phyloP scores from a whole-genome alignment of 2,113 vertebrate species.

The Datnioides undecimradiatus region DNA sequence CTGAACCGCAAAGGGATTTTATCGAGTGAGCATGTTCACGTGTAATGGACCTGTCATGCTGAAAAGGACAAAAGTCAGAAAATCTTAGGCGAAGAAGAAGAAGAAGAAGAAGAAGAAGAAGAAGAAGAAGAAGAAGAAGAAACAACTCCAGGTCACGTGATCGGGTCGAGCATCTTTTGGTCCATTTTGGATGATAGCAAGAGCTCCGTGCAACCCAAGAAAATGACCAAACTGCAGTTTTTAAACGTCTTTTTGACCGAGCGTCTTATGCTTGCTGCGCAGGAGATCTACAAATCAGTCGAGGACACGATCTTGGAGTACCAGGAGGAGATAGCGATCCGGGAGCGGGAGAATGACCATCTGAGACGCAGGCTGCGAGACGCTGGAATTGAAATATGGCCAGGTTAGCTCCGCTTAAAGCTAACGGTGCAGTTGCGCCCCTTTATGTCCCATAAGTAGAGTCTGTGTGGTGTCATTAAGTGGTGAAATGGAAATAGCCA shows the following conservation, averaged over 20 bases:
- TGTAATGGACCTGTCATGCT: no score
- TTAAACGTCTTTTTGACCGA: constrained; percentile 83
- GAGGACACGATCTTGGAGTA: constrained; percentile 84
- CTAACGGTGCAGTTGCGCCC: constrained; percentile 26
- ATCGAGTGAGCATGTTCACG: no score
- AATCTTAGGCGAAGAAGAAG: background rate
- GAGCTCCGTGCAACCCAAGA: constrained; percentile 45
- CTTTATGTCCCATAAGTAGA: background rate
- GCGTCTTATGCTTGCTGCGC: constrained; percentile 83
- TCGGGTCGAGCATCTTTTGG: constrained; percentile 70
- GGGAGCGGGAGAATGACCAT: constrained; percentile 84
- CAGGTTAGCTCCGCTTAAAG: constrained; percentile 77
- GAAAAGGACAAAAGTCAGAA: no score
- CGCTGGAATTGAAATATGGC: constrained; percentile 83
- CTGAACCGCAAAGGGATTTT: no score
- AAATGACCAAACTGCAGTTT: constrained; percentile 84
- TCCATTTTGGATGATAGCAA: constrained; percentile 70
- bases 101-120: background rate
- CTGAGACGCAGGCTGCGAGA: constrained; percentile 81
- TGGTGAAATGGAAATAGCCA: background rate
- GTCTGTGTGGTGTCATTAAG: background rate
- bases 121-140: constrained; percentile 30
- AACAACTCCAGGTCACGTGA: constrained; percentile 76
- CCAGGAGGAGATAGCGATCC: constrained; percentile 83
- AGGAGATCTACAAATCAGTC: constrained; percentile 85